Base-by-base conservation (phyloP, 2,888 invertebrate genomes). In the Liposcelis brunnea region DNA sequence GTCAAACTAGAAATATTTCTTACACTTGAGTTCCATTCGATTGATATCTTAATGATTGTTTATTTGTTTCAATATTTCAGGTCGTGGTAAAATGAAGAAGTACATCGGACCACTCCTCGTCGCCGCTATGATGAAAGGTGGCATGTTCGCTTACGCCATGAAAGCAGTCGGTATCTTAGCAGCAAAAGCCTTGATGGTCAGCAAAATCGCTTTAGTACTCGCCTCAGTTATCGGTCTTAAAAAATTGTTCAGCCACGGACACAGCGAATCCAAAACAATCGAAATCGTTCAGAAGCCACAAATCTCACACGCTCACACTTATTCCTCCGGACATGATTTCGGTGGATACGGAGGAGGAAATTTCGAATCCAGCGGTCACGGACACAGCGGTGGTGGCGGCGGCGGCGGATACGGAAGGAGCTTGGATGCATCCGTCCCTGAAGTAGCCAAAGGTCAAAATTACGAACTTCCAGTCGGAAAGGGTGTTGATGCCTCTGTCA, bases 271-370 rank as follows among this genome's bases (percentile, higher is more conserved):
- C 40, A 82, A 82, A 61, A 84, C 83, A 1, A 84, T 84, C 52
- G 85, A 86, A 63, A 83, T 86, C 53, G 78, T 86, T 45, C 85
- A 85, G 60, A 80, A 84, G 62, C 86, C 85, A n/a, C 78, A 81
- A 56, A 75, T 83, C 45, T 77, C 77, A 43, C 80, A 80, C 58
- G 75, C 75, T 54, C 81, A 84, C 57, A 75, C 79, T 4, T 83
- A 83, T 52, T 51, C 53, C 38, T 51, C 52, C 4, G 71, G 74
- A 43, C 74, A 78, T 55, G 64, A 65, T 50, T 76, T 75, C 53
- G 76, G 77, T 42, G 71, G 71, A 52, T 66, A 66, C 36, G 74
- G 73, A 26, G 43, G 31, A n/a, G 46, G 2, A 61, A 61, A 45
- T 61, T 60, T 7, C 12, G 40, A 18, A 16, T 40, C 15, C 12